Base-by-base conservation (phyloP, 2,113 vertebrate genomes). In the Cavia aperea region DNA sequence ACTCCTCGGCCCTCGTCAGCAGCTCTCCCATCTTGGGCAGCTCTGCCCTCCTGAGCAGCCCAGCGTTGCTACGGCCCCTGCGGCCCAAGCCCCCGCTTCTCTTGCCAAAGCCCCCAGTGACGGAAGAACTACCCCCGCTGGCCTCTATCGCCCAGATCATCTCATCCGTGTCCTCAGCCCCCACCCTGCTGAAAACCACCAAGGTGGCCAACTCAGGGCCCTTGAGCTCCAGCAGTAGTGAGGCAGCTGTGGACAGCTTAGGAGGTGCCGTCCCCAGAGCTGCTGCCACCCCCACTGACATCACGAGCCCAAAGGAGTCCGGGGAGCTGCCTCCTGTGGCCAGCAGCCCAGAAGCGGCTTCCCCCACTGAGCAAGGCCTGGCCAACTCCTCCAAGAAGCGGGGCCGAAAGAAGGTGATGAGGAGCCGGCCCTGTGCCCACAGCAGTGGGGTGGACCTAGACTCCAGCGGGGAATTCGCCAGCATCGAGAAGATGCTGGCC, bases 111-210 rank as follows among this genome's bases (percentile, higher is more conserved):
- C 99, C 98, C 39, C 83, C 97, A 1, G 70, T 97, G 62, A 78
- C 98, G 1, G 98, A 99, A 65, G 99, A 99, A 95, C 98, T 99
- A 86, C 98, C 99, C 0, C 99, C 99, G 0, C 96, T 99, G 96
- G 99, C 99, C 91, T 99, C 99, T 96, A 99, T 99, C 21, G 99
- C 99, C 84, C 99, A 99, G 98, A 99, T 99, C 96, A 99, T 99
- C 97, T 98, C 98, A 9, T 99, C 99, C 0, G 99, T 99, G 92
- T 99, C 99, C 7, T 98, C 98, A 0, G 98, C 98, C 79, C 98
- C 98, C 0, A 97, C 98, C 91, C 97, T 99, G 95, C 97, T 99
- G 91, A 99, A 98, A 97, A 97, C 98, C 0, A 97, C 98, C 0
- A 98, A 99, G 81, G 94, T 95, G 79, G 93, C 95, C 2, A 97